Evolutionary conservation across 2,888 invertebrate genomes (phyloP), one percentile per base, ranked within the genome.

Genomic region (Allophyes oxyacanthae): DNA sequence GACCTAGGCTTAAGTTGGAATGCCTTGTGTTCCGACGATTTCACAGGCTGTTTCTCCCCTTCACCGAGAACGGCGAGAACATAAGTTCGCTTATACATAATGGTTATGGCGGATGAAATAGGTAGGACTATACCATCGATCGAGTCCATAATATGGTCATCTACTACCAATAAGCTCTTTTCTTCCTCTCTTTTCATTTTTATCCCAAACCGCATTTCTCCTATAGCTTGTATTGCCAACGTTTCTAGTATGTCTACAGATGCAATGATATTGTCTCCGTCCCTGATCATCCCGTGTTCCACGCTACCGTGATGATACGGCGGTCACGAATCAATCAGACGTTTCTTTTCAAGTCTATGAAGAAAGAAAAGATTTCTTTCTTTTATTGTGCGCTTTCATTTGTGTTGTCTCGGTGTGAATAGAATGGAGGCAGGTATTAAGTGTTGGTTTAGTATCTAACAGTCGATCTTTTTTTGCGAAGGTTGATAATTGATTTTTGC

Each of bases 321-420:
- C 25, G 38, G 45, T 9, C 46, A 34, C 50, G 46, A 65, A 65
- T 65, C 70, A 65, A 65, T 69, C 64, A 55, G 69, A 55, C 55
- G 34, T 25, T 36, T 54, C 45, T 56, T 48, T 50, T 50, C 49
- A 69, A 46, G n/a, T 38, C 41, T 40, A 14, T 11, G 28, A 36
- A 15, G 13, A n/a, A n/a, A n/a, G 38, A 49, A 37, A 32, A 6
- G 28, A 37, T 9, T 32, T 15, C 26, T 49, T 50, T 64, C n/a
- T 49, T 50, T 68, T 68, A 62, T 62, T 62, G 34, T 38, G 9
- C 14, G 25, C 26, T 46, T 50, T 56, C 38, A 50, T 55, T 62
- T 68, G 34, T 36, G n/a, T 45, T 5, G 15, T 10, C 34, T 43
- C 34, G 30, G 46, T 36, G 28, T 25, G 14, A 34, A 50, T 36